phyloP scores from a whole-genome alignment of 2,113 vertebrate species.

The Aptenodytes patagonicus region DNA sequence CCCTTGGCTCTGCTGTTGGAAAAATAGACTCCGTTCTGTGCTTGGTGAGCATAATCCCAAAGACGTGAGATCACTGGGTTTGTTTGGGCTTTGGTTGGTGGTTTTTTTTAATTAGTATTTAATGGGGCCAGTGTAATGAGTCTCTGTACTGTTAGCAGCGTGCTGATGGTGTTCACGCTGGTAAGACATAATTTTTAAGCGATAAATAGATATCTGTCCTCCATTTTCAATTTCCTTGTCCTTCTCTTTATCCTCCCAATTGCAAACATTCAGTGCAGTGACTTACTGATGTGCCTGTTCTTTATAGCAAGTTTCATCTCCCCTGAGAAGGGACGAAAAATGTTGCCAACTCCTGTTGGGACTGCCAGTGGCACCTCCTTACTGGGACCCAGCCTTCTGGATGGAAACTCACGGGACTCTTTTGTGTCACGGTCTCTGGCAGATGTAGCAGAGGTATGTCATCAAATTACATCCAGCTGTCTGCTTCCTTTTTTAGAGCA shows the following conservation, averaged over 20 bases:
- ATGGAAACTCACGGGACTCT: constrained; percentile 95
- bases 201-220: not conserved
- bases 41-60: not conserved
- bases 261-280: not conserved
- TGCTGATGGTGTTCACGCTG: not conserved
- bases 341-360: constrained; percentile 78
- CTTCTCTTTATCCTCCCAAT: not conserved
- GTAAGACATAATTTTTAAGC: too few relatives aligned
- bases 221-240: not conserved
- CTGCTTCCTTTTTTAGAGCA: not conserved
- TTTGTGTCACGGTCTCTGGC: constrained; percentile 92
- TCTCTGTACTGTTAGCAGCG: not conserved
- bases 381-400: constrained; percentile 90
- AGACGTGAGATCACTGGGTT: not conserved
- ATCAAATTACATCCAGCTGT: not conserved
- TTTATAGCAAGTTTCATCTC: constrained; percentile 92
- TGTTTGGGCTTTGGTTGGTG: not conserved
- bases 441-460: constrained; percentile 88
- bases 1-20: not conserved
- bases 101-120: not conserved
- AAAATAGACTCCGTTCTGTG: not conserved
- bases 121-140: not conserved
- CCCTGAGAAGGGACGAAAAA: constrained; percentile 90
- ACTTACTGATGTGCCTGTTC: not conserved
- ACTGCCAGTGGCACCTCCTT: constrained; percentile 87